Conservation (phyloP, 2,113 vertebrate species). For the Morone saxatilis region DNA sequence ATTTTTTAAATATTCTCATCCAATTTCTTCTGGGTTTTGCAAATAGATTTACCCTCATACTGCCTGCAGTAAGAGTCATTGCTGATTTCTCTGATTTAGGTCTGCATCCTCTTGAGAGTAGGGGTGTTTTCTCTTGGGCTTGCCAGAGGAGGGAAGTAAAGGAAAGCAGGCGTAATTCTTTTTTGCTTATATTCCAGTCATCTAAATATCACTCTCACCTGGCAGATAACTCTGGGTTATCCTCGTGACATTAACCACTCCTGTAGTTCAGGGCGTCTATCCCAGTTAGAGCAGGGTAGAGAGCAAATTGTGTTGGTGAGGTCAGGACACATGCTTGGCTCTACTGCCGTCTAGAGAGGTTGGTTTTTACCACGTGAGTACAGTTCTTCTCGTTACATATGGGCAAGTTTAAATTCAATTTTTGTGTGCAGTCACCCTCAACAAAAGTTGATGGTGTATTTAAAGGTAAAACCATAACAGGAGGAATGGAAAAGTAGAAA, state of each 20-base stretch:
- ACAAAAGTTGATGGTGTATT: constrained; percentile 34
- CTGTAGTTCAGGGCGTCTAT: background rate
- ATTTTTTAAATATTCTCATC: background rate
- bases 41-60: background rate
- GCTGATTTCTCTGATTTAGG: no score
- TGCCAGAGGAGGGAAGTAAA: background rate
- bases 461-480: constrained; percentile 22
- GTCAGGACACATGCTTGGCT: background rate
- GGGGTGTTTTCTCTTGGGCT: no score
- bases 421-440: constrained; percentile 31
- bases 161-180: background rate
- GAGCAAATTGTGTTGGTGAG: background rate
- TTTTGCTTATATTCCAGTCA: background rate
- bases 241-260: background rate
- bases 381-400: background rate
- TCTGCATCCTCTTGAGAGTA: no score
- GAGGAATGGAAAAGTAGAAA: constrained; percentile 18
- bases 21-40: background rate
- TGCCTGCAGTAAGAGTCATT: no score
- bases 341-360: background rate
- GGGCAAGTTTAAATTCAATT: constrained; percentile 29
- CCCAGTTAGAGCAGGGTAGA: background rate
- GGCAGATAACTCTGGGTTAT: no score
- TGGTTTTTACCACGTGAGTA: background rate
- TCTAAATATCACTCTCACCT: background rate